These are phyloP conservation scores for Murina feae DNA, from an alignment of 2,113 vertebrate species.

Conservation along the genomic window DNA sequence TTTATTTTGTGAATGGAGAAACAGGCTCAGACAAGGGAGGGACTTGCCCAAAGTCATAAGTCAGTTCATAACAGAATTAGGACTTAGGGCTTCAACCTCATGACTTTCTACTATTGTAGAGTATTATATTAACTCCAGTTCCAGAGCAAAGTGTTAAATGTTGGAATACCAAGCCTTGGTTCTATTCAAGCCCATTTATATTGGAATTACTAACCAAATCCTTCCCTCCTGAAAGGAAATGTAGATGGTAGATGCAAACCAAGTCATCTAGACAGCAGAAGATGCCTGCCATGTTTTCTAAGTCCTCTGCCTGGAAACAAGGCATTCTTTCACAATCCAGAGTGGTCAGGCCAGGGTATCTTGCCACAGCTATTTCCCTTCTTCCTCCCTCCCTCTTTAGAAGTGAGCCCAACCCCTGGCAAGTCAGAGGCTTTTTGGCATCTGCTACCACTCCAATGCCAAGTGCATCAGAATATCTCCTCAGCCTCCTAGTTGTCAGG, in stretches of 20 bases:
- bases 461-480: neutral
- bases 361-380: neutral
- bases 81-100: neutral
- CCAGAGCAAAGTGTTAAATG: neutral
- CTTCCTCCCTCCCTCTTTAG: neutral
- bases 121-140: conserved; percentile 20
- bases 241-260: neutral
- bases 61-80: neutral
- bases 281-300: neutral
- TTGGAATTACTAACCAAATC: neutral
- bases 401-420: neutral
- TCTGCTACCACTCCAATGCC: neutral
- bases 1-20: neutral
- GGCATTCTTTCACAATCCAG: neutral
- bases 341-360: neutral
- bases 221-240: neutral
- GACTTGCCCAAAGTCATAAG: neutral
- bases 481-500: neutral
- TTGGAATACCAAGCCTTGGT: neutral
- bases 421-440: neutral
- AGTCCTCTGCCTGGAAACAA: neutral
- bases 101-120: neutral
- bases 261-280: neutral
- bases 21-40: neutral
- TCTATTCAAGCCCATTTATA: neutral